Evolutionary conservation across 2,113 vertebrate genomes (phyloP).

Genomic region (Pyxicephalus adspersus): DNA sequence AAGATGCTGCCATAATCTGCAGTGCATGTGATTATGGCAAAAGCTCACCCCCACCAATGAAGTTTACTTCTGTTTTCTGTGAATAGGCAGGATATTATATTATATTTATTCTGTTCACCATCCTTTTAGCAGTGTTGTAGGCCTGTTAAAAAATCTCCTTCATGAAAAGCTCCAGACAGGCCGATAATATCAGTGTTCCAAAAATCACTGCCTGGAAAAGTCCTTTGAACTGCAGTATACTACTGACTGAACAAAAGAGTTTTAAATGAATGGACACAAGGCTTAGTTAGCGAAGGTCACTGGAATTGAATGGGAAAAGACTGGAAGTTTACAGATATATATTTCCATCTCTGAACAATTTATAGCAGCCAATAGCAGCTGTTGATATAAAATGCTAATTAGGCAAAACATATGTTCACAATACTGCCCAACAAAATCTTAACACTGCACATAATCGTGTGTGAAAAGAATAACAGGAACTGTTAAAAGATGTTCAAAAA

Average conservation of each 20-base stretch:
- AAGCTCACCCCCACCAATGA: too few species aligned
- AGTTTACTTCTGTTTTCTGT: too few species aligned
- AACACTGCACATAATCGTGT: too few species aligned
- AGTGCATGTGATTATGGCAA: too few species aligned
- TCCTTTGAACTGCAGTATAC: neutral
- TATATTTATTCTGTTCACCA: neutral
- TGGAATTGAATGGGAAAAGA: neutral
- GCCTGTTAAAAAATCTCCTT: neutral
- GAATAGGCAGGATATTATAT: too few species aligned
- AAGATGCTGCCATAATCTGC: too few species aligned
- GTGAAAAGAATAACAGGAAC: too few species aligned
- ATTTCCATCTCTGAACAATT: neutral
- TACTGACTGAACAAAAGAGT: neutral
- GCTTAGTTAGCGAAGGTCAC: neutral
- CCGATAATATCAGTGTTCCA: neutral
- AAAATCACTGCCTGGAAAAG: neutral
- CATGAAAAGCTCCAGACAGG: neutral
- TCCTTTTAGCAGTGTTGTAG: neutral
- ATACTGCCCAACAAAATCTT: too few species aligned
- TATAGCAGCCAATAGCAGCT: too few species aligned
- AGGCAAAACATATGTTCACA: too few species aligned
- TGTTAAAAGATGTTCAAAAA: too few species aligned
- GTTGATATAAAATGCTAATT: too few species aligned
- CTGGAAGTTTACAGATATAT: neutral
- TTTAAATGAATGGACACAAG: neutral